phyloP scores from a whole-genome alignment of 2,113 vertebrate species.

The Ondatra zibethicus region DNA sequence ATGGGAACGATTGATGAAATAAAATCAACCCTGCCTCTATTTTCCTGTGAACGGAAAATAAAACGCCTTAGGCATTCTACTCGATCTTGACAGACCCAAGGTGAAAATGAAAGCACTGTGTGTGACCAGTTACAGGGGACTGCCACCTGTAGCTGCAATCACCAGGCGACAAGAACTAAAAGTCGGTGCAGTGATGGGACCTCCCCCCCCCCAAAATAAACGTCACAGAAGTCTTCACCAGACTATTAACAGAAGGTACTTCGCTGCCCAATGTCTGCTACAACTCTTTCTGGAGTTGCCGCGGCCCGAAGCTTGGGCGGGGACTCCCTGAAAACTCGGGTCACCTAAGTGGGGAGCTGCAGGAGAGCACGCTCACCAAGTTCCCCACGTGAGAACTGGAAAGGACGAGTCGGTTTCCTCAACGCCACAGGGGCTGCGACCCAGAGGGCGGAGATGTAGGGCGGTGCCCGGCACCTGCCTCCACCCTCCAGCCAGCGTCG shows the following conservation, averaged over 20 bases:
- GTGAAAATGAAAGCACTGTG: background rate
- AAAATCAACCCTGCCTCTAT: background rate
- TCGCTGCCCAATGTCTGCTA: background rate
- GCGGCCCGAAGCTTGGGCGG: constrained; percentile 30
- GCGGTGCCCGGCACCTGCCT: constrained; percentile 63
- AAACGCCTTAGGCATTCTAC: background rate
- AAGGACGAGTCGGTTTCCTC: background rate
- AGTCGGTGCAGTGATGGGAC: background rate
- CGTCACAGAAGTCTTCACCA: background rate
- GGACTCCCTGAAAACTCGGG: constrained; percentile 7
- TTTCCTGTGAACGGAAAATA: background rate
- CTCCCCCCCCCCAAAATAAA: background rate
- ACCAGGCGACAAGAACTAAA: background rate
- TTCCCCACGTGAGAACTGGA: background rate
- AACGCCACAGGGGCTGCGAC: background rate
- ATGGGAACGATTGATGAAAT: background rate
- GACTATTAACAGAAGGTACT: background rate
- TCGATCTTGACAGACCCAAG: background rate
- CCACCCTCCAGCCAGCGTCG: background rate
- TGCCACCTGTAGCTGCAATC: background rate
- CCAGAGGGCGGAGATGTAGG: constrained; percentile 17
- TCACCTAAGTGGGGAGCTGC: background rate
- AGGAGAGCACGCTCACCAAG: background rate
- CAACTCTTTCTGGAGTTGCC: constrained; percentile 26
- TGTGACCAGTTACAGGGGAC: background rate